phyloP scores from a whole-genome alignment of 2,113 vertebrate species.

The Emberiza fucata region DNA sequence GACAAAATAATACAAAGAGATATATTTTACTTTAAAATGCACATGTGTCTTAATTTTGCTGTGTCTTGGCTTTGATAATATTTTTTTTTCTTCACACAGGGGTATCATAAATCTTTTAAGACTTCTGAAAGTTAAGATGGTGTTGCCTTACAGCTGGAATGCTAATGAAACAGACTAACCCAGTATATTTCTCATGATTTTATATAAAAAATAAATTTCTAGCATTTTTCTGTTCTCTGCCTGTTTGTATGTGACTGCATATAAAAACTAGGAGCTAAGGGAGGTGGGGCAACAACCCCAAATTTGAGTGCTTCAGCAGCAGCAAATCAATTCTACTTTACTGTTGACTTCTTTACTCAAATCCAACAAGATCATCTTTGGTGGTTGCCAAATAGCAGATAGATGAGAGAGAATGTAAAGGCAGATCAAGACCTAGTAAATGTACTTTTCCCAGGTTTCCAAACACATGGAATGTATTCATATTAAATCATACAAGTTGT shows the following conservation, averaged over 20 bases:
- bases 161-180: background rate
- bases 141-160: background rate
- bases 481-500: background rate
- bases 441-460: background rate
- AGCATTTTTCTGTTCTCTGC: background rate
- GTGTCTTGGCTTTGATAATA: background rate
- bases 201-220: background rate
- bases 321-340: background rate
- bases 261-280: background rate
- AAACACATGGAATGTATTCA: background rate
- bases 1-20: background rate
- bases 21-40: background rate
- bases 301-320: background rate
- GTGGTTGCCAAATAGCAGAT: background rate
- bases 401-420: background rate
- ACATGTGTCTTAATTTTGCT: background rate
- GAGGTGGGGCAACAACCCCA: background rate
- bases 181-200: background rate
- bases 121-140: background rate
- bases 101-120: background rate
- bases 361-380: background rate
- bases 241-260: accelerated
- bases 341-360: background rate
- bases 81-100: background rate
- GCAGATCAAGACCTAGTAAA: background rate